Evolutionary conservation across 2,888 invertebrate species (phyloP), one percentile per base, ranked within the genome.

Genomic region (Leptogaster cylindrica): DNA sequence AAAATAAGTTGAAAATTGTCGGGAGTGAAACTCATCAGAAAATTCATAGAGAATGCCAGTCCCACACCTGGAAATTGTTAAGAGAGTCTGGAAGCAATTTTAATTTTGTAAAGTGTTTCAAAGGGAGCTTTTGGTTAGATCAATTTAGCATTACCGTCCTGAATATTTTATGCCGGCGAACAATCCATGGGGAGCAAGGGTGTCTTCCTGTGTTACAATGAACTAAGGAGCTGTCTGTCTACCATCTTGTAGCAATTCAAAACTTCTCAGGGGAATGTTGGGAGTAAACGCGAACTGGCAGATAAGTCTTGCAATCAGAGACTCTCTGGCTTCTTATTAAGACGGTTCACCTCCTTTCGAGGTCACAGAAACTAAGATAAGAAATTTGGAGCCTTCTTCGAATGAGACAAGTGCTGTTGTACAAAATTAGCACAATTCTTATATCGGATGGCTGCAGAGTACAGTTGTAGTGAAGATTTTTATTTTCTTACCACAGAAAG

Each of bases 81-180:
- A 52, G 41, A n/a, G 28, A 52, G 41, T 65, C 51, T 51, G 51
- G 27, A 41, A 52, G 33, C 65, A 65, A 65, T 65, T 65, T 65
- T 65, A 65, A 65, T 65, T 65, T 65, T 36, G 65, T 65, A 65
- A 65, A 65, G 65, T 65, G 65, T 65, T 65, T 65, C 51, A 52
- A 39, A 52, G 51, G 48, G 48, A 64, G 48, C 64, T 64, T 64
- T 48, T 64, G 46, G 46, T 64, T 64, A 52, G 51, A 65, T 65
- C 66, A 66, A 66, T 66, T 66, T 66, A 66, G 41, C 55, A 66
- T 66, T 66, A 55, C 44, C 44, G 31, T 46, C 31, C 28, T 66
- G 55, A 66, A 66, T 66, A 52, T 66, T 66, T 66, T 66, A 66
- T 66, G 39, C 41, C 7, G 44, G 27, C 27, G 6, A 28, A 27